Evolutionary conservation across 2,888 invertebrate genomes (phyloP).

Genomic region (Drosophila mayaguana): DNA sequence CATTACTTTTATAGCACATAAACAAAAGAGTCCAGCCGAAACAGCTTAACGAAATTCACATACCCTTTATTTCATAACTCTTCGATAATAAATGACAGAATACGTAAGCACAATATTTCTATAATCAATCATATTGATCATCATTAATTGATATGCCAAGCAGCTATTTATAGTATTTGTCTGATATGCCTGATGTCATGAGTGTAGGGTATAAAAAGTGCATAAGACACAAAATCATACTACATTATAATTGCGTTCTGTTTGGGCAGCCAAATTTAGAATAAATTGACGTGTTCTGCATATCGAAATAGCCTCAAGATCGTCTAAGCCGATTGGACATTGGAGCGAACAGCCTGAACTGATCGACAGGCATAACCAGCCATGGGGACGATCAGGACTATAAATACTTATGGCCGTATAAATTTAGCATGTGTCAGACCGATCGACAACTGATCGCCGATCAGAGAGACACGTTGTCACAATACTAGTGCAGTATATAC

Average conservation of each 20-base stretch:
- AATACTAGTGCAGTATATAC: neutral
- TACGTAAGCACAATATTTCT: neutral
- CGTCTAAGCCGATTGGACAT: conserved; percentile 43
- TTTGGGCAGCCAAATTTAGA: conserved; percentile 73
- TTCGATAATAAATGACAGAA: neutral
- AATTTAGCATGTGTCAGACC: conserved; percentile 21
- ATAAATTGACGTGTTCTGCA: conserved; percentile 62
- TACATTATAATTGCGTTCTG: conserved; percentile 65
- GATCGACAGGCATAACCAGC: conserved; percentile 45
- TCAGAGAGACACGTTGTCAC: neutral
- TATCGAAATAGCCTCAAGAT: conserved; percentile 47
- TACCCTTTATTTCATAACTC: conserved; percentile 38
- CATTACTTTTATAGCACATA: conserved; percentile 54
- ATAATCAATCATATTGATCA: neutral
- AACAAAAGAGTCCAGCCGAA: conserved; percentile 23
- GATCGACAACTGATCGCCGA: conserved; percentile 4
- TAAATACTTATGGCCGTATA: conserved; percentile 24
- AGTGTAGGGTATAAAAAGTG: conserved; percentile 49
- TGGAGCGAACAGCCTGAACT: conserved; percentile 38
- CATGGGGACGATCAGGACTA: conserved; percentile 14
- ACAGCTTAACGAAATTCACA: conserved; percentile 22
- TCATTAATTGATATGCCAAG: neutral
- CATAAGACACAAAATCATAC: conserved; percentile 60
- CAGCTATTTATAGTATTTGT: neutral
- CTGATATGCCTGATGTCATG: conserved; percentile 5